A percentile compares a stretch with the other conserved stretches of the same genome.
These are phyloP conservation scores for Gila robusta DNA, from an alignment of 2,797 vertebrate genomes.

Conservation along the genomic window DNA sequence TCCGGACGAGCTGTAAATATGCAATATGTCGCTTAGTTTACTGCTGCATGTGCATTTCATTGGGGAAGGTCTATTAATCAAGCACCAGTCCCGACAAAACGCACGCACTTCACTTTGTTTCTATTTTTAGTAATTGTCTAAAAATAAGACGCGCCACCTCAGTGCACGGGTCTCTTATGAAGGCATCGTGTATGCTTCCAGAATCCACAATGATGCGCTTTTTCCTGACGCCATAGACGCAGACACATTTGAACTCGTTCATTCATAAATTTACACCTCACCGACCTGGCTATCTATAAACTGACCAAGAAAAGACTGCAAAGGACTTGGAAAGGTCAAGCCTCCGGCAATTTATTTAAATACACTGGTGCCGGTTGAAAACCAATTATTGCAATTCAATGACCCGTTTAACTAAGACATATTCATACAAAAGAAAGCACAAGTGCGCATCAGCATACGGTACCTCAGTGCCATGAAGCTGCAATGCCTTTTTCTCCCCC, in stretches of 20 bases:
- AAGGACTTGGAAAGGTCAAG: conserved; percentile 51
- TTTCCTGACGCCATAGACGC: conserved; percentile 48
- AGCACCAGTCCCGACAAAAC: conserved; percentile 23
- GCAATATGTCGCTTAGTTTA: conserved; percentile 21
- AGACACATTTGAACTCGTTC: conserved; percentile 72
- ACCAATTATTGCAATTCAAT: not conserved
- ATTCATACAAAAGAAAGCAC: conserved; percentile 17
- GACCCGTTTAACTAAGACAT: conserved; percentile 8
- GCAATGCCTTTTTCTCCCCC: conserved; percentile 62
- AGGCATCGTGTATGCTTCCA: conserved; percentile 54
- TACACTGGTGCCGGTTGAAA: not conserved
- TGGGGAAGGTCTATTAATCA: conserved; percentile 13
- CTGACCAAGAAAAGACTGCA: conserved; percentile 22
- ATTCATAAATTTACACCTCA: conserved; percentile 60
- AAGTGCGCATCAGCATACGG: conserved; percentile 48
- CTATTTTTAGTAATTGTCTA: conserved; percentile 66
- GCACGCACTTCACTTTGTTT: conserved; percentile 53
- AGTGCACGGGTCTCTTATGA: conserved; percentile 50
- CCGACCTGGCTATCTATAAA: conserved; percentile 26
- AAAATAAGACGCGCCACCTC: conserved; percentile 64
- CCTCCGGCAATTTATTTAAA: not conserved
- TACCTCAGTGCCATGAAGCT: conserved; percentile 74
- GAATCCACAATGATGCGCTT: conserved; percentile 51
- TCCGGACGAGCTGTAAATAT: conserved; percentile 36
- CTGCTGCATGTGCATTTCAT: conserved; percentile 21